These are phyloP conservation scores for Peromyscus aztecus DNA, from an alignment of 2,797 vertebrate species.

Conservation along the genomic window DNA sequence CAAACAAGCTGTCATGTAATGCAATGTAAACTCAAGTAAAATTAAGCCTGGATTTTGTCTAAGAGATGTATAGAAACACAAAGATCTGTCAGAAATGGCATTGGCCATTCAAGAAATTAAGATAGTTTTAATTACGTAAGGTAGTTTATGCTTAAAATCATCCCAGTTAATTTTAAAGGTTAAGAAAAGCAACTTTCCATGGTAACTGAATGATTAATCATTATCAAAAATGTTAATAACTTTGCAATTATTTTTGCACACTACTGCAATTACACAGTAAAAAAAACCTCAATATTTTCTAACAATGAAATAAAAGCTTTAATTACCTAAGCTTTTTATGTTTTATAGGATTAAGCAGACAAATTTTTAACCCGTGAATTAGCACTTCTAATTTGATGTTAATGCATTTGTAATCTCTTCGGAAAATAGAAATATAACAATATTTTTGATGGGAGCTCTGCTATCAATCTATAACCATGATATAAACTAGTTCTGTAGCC, in stretches of 20 bases:
- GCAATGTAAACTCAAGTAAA: slow-evolving; percentile 23
- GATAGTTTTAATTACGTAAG: slow-evolving; percentile 38
- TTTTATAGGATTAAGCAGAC: background rate
- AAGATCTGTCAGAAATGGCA: background rate
- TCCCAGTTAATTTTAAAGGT: slow-evolving; percentile 17
- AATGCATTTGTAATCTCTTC: slow-evolving; percentile 1
- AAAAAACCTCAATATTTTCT: slow-evolving; percentile 43
- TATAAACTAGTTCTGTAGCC: background rate
- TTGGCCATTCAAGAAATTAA: slow-evolving; percentile 41
- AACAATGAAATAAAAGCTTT: slow-evolving; percentile 30
- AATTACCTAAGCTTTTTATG: background rate
- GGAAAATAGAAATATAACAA: slow-evolving; percentile 39
- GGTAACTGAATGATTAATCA: slow-evolving; percentile 35
- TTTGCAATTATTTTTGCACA: slow-evolving; percentile 16
- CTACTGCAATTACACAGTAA: slow-evolving; percentile 32
- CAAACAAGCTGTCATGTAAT: slow-evolving; percentile 49
- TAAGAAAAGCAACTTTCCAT: slow-evolving; percentile 20
- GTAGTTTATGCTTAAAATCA: slow-evolving; percentile 30
- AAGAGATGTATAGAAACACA: slow-evolving; percentile 26
- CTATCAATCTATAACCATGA: background rate
- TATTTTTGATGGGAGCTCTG: background rate
- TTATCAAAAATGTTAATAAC: slow-evolving; percentile 21
- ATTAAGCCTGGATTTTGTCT: slow-evolving; percentile 70
- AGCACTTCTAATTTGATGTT: slow-evolving; percentile 42
- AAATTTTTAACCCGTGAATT: slow-evolving; percentile 41